A percentile compares a stretch with the other conserved stretches of the same genome.
phyloP scores from a whole-genome alignment of 2,797 vertebrate species.

The Clarias platycephalus region DNA sequence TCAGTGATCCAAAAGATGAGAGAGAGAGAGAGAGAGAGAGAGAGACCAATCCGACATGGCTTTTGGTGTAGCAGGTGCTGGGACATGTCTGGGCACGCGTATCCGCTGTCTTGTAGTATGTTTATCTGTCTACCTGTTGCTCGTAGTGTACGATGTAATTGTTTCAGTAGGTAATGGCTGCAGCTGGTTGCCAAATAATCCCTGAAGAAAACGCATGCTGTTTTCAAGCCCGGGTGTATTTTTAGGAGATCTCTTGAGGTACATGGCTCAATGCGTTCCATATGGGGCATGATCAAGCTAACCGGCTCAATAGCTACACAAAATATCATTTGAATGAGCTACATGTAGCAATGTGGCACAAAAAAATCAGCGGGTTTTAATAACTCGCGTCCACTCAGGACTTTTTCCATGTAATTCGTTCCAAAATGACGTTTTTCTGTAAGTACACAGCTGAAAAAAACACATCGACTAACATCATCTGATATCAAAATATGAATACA shows the following conservation, averaged over 20 bases:
- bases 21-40: background rate
- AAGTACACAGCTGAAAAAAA: too few relatives aligned
- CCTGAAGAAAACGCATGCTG: conserved; percentile 31
- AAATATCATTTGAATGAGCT: background rate
- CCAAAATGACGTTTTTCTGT: background rate
- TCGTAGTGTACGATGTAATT: conserved; percentile 27
- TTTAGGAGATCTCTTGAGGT: conserved; percentile 65
- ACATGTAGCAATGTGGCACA: background rate
- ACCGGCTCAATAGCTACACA: background rate
- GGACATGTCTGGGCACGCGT: conserved; percentile 43
- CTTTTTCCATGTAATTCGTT: too few relatives aligned
- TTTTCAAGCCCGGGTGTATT: conserved; percentile 51
- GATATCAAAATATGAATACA: too few relatives aligned
- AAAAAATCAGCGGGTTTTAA: background rate
- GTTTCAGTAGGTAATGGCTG: conserved; percentile 54
- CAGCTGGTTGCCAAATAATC: conserved; percentile 49
- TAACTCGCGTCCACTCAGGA: too few relatives aligned
- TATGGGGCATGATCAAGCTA: background rate
- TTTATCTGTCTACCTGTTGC: conserved; percentile 24
- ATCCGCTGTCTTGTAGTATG: background rate
- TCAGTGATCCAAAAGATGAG: background rate
- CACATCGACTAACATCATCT: too few relatives aligned
- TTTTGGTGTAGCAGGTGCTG: conserved; percentile 52
- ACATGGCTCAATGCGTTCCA: conserved; percentile 15
- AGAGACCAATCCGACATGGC: conserved; percentile 27